These are phyloP conservation scores for Araneus ventricosus DNA, from an alignment of 1,140 invertebrate genomes.

Conservation along the genomic window DNA sequence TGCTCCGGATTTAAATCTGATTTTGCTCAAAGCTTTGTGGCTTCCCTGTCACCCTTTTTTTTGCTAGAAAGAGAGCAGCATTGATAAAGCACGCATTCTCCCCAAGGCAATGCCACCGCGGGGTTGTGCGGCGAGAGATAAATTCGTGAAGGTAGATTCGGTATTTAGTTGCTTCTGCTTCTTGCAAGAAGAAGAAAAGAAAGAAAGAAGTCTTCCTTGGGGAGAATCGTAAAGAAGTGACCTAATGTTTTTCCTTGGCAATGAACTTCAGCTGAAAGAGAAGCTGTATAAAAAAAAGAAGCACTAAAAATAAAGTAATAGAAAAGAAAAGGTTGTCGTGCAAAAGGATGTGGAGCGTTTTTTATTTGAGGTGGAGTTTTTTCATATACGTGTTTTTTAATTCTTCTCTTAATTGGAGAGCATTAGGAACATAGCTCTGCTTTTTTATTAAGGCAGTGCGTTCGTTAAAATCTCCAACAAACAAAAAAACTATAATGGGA, in stretches of 20 bases:
- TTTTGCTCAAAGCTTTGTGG: background rate
- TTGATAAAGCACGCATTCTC: slow-evolving; percentile 22
- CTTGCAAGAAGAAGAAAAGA: background rate
- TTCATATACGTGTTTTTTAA: slow-evolving; percentile 27
- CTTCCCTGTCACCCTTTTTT: background rate
- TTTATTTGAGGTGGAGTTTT: slow-evolving; percentile 16
- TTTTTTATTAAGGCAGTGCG: slow-evolving; percentile 13
- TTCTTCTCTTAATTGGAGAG: slow-evolving; percentile 8
- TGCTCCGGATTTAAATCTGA: background rate
- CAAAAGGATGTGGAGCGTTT: slow-evolving; percentile 26
- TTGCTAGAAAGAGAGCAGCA: background rate
- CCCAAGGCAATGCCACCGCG: background rate
- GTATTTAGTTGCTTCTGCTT: too few species aligned
- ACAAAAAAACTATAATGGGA: background rate
- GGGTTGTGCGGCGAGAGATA: background rate
- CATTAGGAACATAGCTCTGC: background rate
- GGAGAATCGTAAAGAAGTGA: slow-evolving; percentile 47
- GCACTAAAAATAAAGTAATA: slow-evolving; percentile 12
- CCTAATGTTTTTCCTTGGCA: slow-evolving; percentile 66
- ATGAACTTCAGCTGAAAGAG: slow-evolving; percentile 49
- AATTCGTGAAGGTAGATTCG: background rate
- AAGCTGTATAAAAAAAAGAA: background rate
- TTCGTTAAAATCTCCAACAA: background rate
- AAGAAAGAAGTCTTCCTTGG: background rate
- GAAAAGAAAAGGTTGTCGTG: slow-evolving; percentile 39